Base-by-base conservation (phyloP, 2,797 vertebrate genomes). In the Philypnodon macrostomus region DNA sequence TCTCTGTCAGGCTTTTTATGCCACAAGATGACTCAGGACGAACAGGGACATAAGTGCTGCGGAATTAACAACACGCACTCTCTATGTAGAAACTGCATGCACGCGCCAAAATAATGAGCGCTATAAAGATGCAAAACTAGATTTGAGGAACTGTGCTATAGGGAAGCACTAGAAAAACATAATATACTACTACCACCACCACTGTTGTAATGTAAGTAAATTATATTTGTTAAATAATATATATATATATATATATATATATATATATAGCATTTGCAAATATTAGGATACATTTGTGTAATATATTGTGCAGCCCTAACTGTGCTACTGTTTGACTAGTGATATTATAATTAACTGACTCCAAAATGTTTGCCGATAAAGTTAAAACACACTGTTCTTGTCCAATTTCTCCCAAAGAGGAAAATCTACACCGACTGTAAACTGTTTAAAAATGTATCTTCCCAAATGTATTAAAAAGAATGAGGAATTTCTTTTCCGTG, bases 1-100 rank as follows among this genome's bases (percentile, higher is more conserved):
- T 58, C 63, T 79, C 76, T 67, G 64, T 78, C 65, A n/a, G n/a
- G 49, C 52, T 47, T 52, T 35, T 13, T 24, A 1, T 50, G 63
- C 59, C 41, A 52, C 9, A 52, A 70, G 56, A 51, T 44, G 49
- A 34, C 46, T 59, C 23, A 46, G 74, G 53, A 61, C 38, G 41
- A 30, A 60, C 35, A 34, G 32, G 40, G 36, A 58, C 32, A 61
- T 56, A 50, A 54, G 52, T 67, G 63, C 62, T 65, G 42, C 39
- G 44, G 66, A 72, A 67, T 71, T 58, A 70, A 45, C 44, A 57
- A 51, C 51, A 48, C 64, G 39, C 51, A 39, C 46, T 49, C 23
- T 47, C 16, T 12, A 46, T 54, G 30, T 19, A 29, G 21, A 47
- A 60, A 50, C 26, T 23, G 14, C 41, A 13, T 9, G 4, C 11